Evolutionary conservation across 30 jellyfish, hydroid and myxozoan genomes (phyloP).

Genomic region (Catostylus mosaicus): DNA sequence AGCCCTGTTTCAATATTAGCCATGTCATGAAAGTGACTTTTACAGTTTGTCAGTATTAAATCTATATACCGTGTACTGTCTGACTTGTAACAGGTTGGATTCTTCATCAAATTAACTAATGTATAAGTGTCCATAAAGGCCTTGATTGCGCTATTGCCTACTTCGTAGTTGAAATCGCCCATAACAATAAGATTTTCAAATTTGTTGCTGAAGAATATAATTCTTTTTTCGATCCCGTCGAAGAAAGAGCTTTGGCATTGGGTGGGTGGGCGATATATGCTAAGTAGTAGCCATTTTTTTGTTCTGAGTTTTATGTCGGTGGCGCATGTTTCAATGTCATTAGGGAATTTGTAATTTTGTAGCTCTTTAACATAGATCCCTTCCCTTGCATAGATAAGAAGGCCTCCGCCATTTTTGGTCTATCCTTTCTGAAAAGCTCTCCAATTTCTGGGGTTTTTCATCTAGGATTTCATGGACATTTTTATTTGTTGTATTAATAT

Average conservation of each 20-base stretch:
- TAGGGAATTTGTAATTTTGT: neutral
- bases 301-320: neutral
- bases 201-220: constrained; percentile 2
- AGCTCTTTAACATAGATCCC: constrained; percentile 16
- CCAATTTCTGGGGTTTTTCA: too few species aligned
- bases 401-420: constrained; percentile 34
- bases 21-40: constrained; percentile 14
- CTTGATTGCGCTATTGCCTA: neutral
- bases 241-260: constrained; percentile 14
- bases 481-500: too few species aligned
- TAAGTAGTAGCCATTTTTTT: neutral
- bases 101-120: neutral
- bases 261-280: constrained; percentile 30
- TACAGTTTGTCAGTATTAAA: constrained; percentile 42
- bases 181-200: constrained; percentile 13
- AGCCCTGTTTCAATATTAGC: constrained; percentile 49
- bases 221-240: constrained; percentile 25
- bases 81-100: constrained; percentile 51
- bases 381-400: constrained; percentile 26
- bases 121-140: constrained; percentile 15
- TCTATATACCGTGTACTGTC: constrained; percentile 42
- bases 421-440: constrained; percentile 45
- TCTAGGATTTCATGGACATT: too few species aligned
- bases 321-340: neutral
- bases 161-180: constrained; percentile 31